phyloP scores from a whole-genome alignment of 2,797 vertebrate genomes.

The Gorsachius magnificus region DNA sequence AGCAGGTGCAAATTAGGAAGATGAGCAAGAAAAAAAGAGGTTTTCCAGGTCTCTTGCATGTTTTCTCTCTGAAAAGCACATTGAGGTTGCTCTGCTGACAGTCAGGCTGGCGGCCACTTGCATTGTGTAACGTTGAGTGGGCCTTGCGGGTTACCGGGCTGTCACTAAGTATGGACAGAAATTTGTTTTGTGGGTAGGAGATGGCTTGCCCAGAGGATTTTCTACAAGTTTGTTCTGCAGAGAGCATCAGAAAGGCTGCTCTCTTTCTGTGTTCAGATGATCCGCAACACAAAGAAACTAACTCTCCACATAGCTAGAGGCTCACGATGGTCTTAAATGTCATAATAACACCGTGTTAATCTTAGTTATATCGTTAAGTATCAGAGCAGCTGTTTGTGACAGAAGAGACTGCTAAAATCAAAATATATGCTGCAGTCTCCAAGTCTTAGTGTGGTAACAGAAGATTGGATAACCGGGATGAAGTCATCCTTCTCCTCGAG shows the following conservation, averaged over 20 bases:
- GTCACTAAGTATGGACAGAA: neutral
- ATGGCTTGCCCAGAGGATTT: neutral
- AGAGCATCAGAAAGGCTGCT: neutral
- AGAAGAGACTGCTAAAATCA: neutral
- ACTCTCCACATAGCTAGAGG: neutral
- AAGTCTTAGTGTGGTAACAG: neutral
- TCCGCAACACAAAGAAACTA: neutral
- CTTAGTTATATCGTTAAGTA: neutral
- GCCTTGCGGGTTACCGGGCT: neutral
- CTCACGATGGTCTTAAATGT: neutral
- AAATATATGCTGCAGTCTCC: neutral
- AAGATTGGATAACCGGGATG: neutral
- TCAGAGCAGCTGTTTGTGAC: neutral
- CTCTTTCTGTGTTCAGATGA: neutral
- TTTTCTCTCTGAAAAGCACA: neutral
- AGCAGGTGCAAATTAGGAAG: neutral
- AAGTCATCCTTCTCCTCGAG: neutral
- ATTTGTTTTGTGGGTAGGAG: neutral
- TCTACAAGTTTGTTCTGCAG: neutral
- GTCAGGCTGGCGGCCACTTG: neutral
- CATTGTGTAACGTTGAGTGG: neutral
- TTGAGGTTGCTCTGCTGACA: neutral
- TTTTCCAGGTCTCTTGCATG: neutral
- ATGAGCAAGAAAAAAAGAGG: neutral
- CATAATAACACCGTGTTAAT: neutral